Percentiles rank a stretch among this genome's conserved stretches.
Conservation (phyloP, 2,113 vertebrate genomes). For the Tretioscincus oriximinensis region DNA sequence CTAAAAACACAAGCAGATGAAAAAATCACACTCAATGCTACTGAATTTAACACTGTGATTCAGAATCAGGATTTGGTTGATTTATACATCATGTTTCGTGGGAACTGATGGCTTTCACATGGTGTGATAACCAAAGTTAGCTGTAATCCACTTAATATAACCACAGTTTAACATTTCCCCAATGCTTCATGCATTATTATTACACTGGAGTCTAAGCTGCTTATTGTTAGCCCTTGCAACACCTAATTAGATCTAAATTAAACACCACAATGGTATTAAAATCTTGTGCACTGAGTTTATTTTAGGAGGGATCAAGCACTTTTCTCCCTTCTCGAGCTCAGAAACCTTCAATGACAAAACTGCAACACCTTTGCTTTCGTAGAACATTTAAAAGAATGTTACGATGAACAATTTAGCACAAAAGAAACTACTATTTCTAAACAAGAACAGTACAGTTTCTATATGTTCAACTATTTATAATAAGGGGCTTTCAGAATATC, state of each 20-base stretch:
- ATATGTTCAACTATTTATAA: too few relatives aligned
- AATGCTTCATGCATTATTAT: background rate
- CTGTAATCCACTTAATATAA: background rate
- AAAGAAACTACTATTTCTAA: too few relatives aligned
- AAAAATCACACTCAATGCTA: background rate
- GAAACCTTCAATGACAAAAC: too few relatives aligned
- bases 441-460: too few relatives aligned
- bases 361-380: too few relatives aligned
- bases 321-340: background rate
- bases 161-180: background rate
- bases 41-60: background rate
- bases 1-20: background rate
- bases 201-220: background rate
- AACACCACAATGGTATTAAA: background rate
- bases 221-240: background rate
- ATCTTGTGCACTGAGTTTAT: fast-evolving
- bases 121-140: background rate
- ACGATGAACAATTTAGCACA: too few relatives aligned
- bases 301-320: background rate
- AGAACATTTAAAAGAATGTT: too few relatives aligned
- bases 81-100: background rate
- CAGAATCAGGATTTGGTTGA: background rate
- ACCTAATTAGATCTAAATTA: background rate
- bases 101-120: background rate
- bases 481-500: too few relatives aligned